Base-by-base conservation (phyloP, 2,113 vertebrate species). In the Eretmochelys imbricata region DNA sequence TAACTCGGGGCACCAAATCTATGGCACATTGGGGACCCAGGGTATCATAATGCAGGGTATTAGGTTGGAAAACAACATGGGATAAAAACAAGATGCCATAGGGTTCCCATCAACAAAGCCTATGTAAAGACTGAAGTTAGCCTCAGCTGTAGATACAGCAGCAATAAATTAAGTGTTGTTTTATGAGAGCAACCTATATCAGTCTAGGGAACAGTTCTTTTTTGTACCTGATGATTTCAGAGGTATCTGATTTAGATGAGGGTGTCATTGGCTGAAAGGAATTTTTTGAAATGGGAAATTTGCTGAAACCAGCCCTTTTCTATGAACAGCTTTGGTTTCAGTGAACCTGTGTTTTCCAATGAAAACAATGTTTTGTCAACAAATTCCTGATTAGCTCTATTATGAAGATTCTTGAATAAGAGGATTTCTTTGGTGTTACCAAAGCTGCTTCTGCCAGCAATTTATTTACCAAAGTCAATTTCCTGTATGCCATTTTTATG, bases 401-500 rank as follows among this genome's bases (percentile, higher is more conserved):
- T 89, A 10, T 75, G 55, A 93, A 42, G 24, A 75, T 62, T 87
- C 35, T 92, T 89, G 9, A 85, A 12, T 82, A 85, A 46, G 22
- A 76, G 8, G 7, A 2, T 22, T 79, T 88, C 85, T 94, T 22
- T 51, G 57, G n/a, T 79, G 5, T 91, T 93, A 85, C 2, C 0
- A 83, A 95, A 87, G 65, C 53, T n/a, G 95, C 93, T 55, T 93
- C 94, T 97, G 6, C 35, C 17, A 80, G 88, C 1, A 3, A 69
- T 95, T 97, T 95, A 53, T 91, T 97, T 82, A 94, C 89, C 86
- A 88, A 90, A 95, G 42, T 97, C 82, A n/a, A 62, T 96, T 94
- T 97, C 31, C 85, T 92, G 16, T 48, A 4, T 86, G 85, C 62
- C 57, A 20, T 88, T 93, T 90, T 82, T 83, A 29, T 54, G 59